Evolutionary conservation across 1,140 invertebrate genomes (phyloP), one percentile per base, ranked within the genome.

Genomic region (Philaenus spumarius): DNA sequence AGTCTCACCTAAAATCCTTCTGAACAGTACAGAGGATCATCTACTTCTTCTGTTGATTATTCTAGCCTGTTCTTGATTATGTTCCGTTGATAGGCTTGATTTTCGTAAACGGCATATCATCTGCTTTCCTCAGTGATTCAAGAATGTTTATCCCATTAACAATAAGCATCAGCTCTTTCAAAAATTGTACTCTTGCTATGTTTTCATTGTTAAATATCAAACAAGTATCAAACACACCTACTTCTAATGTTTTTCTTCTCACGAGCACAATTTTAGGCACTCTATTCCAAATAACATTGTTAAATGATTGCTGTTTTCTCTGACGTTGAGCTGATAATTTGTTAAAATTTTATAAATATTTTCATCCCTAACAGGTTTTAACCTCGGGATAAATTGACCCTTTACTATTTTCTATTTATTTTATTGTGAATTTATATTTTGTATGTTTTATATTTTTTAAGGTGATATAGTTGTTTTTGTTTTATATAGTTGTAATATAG

Each of bases 141-240:
- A 51, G 14, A 14, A n/a, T 45, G 15, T 45, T 3, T 12, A 35
- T 22, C 19, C 9, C 9, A 7, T 9, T 6, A 4, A 6, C 26
- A 26, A 12, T 37, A 15, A 52, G 7, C 7, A 26, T n/a, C 23
- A 58, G 15, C 39, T 58, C 34, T 34, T 37, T 30, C 4, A 61
- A 37, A 2, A 62, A 17, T 15, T 61, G 47, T n/a, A 61, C 2
- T 37, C 26, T 60, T 2, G 34, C 12, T 5, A 45, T 37, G 37
- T 61, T 61, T 1, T 51, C 61, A 23, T 56, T 53, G 47, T 59
- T 62, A 30, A 59, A 37, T 37, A 15, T 19, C 42, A 12, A 6
- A 6, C 14, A 23, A 34, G 40, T 51, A 9, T 55, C 52, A 19
- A 5, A 55, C 14, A 40, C 52, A 7, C 52, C 52, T 19, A 55